Evolutionary conservation across 2,113 vertebrate species (phyloP), one percentile per base, ranked within the genome.

Genomic region (Sakesphorus luctuosus): DNA sequence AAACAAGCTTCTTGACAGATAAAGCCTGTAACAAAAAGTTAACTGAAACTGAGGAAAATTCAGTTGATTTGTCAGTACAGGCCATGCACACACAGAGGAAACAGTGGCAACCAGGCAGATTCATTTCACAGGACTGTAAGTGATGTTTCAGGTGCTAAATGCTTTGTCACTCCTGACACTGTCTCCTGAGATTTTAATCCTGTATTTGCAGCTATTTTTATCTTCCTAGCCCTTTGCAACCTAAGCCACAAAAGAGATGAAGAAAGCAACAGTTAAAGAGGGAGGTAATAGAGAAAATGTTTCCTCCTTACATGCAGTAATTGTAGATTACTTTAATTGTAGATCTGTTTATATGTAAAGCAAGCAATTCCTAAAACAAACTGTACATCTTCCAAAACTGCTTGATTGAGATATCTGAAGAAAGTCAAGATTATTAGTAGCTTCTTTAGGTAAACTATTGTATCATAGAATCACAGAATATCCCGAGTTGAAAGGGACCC

Each of bases 181-280:
- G 50, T 69, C 35, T 62, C 50, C 52, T 43, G 79, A 55, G 67
- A 92, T 79, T 80, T 88, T 89, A 90, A 94, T 97, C 90, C 53
- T 67, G 23, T 80, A 59, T 81, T 61, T 62, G 63, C 71, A 83
- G 69, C 58, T 94, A 83, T 86, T 95, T 95, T 90, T 88, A 67
- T 71, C 80, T 72, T 81, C 25, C 8, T 8, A 59, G 35, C 10
- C 35, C 52, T 78, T 28, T 65, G 52, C 29, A 90, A 53, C 53
- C 21, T 90, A 71, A 89, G 26, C n/a, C 44, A 89, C 61, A 72
- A 65, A 81, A 87, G 49, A 55, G 40, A 33, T 46, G 35, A 47
- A 44, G 59, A 94, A 85, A 59, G 13, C 0, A 1, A 75, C 24
- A 81, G 13, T 33, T 72, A 75, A 87, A 74, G 28, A 18, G 33